Evolutionary conservation across 2,113 vertebrate species (phyloP).

Genomic region (Oceanites oceanicus): DNA sequence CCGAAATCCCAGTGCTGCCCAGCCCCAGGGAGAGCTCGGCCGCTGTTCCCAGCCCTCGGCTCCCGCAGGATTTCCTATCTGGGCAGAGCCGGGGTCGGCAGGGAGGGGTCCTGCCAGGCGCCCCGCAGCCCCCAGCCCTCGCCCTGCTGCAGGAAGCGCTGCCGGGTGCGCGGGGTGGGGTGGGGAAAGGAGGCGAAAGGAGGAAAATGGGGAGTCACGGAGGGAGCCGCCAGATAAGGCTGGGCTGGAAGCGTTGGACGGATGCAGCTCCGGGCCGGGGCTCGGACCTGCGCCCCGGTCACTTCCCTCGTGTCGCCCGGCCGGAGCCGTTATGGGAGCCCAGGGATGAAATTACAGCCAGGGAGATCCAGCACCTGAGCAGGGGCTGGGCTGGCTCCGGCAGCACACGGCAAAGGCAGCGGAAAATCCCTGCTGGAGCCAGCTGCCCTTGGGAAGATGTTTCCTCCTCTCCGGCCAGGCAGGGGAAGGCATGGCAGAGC

Average conservation of each 20-base stretch:
- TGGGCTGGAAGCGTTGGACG: not conserved
- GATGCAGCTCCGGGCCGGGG: constrained; percentile 19
- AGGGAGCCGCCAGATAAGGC: not conserved
- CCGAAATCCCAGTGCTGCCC: not conserved
- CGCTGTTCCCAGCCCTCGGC: not conserved
- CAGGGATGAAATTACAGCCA: constrained; percentile 15
- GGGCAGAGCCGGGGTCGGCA: not conserved
- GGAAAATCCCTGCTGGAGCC: constrained; percentile 28
- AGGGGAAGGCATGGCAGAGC: not conserved
- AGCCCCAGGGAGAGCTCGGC: not conserved
- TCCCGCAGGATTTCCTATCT: constrained; percentile 49
- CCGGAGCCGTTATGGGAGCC: not conserved
- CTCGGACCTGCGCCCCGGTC: not conserved
- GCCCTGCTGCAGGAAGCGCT: constrained; percentile 35
- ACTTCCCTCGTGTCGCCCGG: constrained; percentile 12
- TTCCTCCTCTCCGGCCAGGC: not conserved
- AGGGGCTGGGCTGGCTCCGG: not conserved
- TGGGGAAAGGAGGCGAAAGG: constrained; percentile 8
- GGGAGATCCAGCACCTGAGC: constrained; percentile 31
- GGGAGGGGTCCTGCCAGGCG: not conserved
- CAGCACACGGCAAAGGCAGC: not conserved
- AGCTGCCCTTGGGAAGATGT: not conserved
- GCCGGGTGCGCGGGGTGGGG: not conserved
- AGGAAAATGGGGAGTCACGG: constrained; percentile 15
- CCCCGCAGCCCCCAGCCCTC: constrained; percentile 27